Conservation (phyloP, 1,140 invertebrate species). For the Scaptodrosophila lebanonensis region DNA sequence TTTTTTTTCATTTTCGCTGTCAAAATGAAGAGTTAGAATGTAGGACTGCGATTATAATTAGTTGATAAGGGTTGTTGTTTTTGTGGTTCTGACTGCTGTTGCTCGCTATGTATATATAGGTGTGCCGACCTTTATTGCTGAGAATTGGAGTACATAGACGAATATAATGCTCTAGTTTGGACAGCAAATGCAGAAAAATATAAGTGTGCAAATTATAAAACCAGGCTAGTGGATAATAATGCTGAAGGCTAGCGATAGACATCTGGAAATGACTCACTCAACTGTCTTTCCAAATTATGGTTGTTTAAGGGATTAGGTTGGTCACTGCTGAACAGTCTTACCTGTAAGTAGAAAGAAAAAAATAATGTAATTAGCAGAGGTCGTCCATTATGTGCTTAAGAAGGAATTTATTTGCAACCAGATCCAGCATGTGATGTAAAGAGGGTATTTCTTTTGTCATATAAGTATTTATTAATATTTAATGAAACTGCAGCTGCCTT, state of each 20-base stretch:
- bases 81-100: background rate
- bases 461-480: conserved; percentile 53
- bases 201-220: background rate
- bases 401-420: conserved; percentile 15
- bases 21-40: conserved; percentile 26
- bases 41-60: conserved; percentile 31
- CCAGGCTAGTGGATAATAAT: conserved; percentile 1
- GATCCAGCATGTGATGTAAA: conserved; percentile 1
- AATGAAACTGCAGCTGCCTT: conserved; percentile 7
- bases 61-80: conserved; percentile 37
- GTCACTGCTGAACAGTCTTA: conserved; percentile 31
- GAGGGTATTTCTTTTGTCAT: conserved; percentile 1
- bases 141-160: conserved; percentile 16
- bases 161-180: conserved; percentile 12
- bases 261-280: background rate
- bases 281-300: no score
- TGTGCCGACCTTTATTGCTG: background rate
- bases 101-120: background rate
- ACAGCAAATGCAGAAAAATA: background rate
- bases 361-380: conserved; percentile 43
- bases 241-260: background rate
- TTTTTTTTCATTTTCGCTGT: conserved; percentile 10
- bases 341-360: conserved; percentile 35
- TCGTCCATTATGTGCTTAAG: conserved; percentile 24
- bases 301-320: no score